phyloP scores from a whole-genome alignment of 2,888 invertebrate species.

The Euplexia lucipara region DNA sequence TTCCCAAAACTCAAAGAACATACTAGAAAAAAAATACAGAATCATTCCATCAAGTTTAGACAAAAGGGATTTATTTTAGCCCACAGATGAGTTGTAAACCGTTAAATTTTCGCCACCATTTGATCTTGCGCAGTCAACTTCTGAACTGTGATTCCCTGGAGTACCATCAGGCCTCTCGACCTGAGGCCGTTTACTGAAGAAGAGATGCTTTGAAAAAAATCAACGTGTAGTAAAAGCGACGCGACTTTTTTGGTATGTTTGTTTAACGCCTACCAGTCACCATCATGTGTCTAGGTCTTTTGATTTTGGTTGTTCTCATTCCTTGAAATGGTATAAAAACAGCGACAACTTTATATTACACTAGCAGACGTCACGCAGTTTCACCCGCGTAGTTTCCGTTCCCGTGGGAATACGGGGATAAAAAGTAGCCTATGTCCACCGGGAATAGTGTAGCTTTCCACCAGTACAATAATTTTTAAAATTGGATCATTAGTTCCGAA shows the following conservation, averaged over 20 bases:
- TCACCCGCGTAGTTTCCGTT: too few relatives aligned
- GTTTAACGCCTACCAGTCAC: conserved; percentile 22
- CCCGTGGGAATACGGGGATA: too few relatives aligned
- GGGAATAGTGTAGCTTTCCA: too few relatives aligned
- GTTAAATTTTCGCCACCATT: conserved; percentile 43
- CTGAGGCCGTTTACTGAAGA: conserved; percentile 57
- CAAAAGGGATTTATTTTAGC: conserved; percentile 38
- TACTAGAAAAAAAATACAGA: background rate
- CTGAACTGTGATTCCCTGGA: conserved; percentile 57
- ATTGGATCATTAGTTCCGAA: too few relatives aligned
- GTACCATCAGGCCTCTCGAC: conserved; percentile 54
- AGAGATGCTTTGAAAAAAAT: conserved; percentile 50
- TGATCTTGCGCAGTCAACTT: conserved; percentile 51
- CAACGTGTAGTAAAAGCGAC: conserved; percentile 26
- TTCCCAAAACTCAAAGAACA: background rate
- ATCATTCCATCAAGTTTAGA: conserved; percentile 12
- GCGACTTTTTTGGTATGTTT: conserved; percentile 9
- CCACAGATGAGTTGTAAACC: conserved; percentile 49
- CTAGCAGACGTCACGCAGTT: too few relatives aligned
- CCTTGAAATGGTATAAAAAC: too few relatives aligned
- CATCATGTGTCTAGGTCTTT: background rate
- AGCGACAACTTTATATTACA: too few relatives aligned
- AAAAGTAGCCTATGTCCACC: too few relatives aligned
- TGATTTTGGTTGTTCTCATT: background rate
- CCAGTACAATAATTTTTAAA: too few relatives aligned